phyloP scores from a whole-genome alignment of 1,140 invertebrate genomes.

The Procambarus clarkii region DNA sequence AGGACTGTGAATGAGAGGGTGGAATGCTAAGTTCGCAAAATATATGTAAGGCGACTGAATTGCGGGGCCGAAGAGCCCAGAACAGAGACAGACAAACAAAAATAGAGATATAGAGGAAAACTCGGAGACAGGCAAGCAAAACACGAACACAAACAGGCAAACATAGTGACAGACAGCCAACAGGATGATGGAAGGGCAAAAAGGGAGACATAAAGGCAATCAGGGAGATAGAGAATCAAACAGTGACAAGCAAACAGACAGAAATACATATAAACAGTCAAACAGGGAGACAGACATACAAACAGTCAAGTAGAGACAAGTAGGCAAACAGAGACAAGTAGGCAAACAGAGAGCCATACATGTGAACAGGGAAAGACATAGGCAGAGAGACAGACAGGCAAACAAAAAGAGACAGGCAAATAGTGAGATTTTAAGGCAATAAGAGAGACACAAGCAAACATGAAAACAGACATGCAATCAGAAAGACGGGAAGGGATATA shows the following conservation, averaged over 20 bases:
- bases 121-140: not conserved
- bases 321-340: constrained; percentile 13
- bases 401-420: not conserved
- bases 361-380: not conserved
- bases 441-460: too few relatives aligned
- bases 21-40: too few relatives aligned
- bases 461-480: constrained; percentile 5
- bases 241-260: constrained; percentile 7
- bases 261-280: not conserved
- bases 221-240: not conserved
- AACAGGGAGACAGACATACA: not conserved
- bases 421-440: too few relatives aligned
- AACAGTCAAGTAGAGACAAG: not conserved
- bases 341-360: not conserved
- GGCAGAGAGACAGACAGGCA: not conserved
- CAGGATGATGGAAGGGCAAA: not conserved
- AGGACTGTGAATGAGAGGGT: too few relatives aligned
- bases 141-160: not conserved
- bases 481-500: constrained; percentile 37
- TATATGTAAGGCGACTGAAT: too few relatives aligned
- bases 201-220: not conserved
- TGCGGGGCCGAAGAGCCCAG: too few relatives aligned
- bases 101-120: not conserved
- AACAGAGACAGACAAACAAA: too few relatives aligned
- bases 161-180: too few relatives aligned